These are phyloP conservation scores for Chrysopa pallens DNA, from an alignment of 1,140 invertebrate species.

Conservation along the genomic window DNA sequence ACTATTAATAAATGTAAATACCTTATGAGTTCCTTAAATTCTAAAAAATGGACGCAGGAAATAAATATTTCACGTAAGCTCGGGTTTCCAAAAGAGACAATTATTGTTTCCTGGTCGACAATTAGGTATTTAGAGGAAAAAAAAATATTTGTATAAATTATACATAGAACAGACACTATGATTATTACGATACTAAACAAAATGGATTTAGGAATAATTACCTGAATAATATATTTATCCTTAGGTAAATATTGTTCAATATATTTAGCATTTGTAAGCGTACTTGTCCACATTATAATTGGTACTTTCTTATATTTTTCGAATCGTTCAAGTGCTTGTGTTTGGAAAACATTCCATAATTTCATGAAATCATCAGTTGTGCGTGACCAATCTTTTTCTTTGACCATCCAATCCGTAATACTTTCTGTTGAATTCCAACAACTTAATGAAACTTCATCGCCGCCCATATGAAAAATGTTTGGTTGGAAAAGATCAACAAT, in stretches of 20 bases:
- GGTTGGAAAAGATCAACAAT: slow-evolving; percentile 40
- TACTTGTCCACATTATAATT: slow-evolving; percentile 67
- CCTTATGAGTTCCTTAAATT: too few species aligned
- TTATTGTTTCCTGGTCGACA: too few species aligned
- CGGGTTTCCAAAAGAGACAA: too few species aligned
- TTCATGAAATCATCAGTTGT: slow-evolving; percentile 43
- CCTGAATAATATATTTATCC: slow-evolving; percentile 56
- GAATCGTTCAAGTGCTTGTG: slow-evolving; percentile 37
- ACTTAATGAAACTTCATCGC: slow-evolving; percentile 51
- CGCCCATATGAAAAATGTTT: slow-evolving; percentile 78
- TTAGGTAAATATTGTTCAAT: slow-evolving; percentile 48
- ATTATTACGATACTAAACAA: too few species aligned
- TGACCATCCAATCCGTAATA: slow-evolving; percentile 52
- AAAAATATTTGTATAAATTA: too few species aligned
- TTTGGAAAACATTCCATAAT: slow-evolving; percentile 62
- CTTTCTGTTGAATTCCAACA: slow-evolving; percentile 58
- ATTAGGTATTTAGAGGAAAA: too few species aligned
- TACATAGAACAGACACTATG: too few species aligned
- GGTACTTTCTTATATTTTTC: slow-evolving; percentile 35
- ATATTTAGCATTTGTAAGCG: slow-evolving; percentile 44
- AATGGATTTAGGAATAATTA: slow-evolving; percentile 13
- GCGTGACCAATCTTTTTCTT: slow-evolving; percentile 34
- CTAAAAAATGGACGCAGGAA: too few species aligned
- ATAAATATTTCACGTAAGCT: too few species aligned
- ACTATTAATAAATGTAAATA: too few species aligned